Evolutionary conservation across 1,140 invertebrate genomes (phyloP), one percentile per base, ranked within the genome.

Genomic region (Lycorma delicatula): DNA sequence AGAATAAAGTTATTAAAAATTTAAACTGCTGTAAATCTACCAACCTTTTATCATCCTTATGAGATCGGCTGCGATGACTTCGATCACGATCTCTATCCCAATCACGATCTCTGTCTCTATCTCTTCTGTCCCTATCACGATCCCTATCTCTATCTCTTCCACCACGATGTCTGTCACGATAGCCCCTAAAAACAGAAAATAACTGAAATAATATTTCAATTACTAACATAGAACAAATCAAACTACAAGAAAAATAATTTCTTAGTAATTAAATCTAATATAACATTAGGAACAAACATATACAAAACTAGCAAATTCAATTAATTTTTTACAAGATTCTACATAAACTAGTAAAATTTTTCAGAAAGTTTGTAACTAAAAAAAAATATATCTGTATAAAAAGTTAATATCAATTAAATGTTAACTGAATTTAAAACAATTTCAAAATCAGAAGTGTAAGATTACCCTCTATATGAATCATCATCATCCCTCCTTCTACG

Each of bases 401-500:
- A 1, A 44, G 16, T 7, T 44, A 16, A 44, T 44, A 20, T 1
- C 1, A 44, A 44, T 44, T 3, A 11, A 34, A 34, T 34, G n/a
- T 9, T 34, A n/a, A 9, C 31, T 34, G 31, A 9, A 9, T 9
- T 34, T n/a, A 34, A 34, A n/a, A 9, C n/a, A 20, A 41, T 41
- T 4, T 41, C 3, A 41, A 12, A 9, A 3, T 16, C n/a, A 41
- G 36, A 41, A 11, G 23, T 18, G 7, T 44, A 20, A 6, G 18
- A 18, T 16, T 20, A 13, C 41, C 16, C 36, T 53, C 16, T 26
- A 27, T n/a, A 31, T 54, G 12, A 3, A 20, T 57, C 54, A 28
- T 49, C 53, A 16, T 53, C 58, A 3, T 63, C 59, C 20, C 61
- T 36, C 26, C 31, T 57, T 20, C 46, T 54, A 38, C 58, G 28